Evolutionary conservation across 2,113 vertebrate species (phyloP).

Genomic region (Chaetura pelagica): DNA sequence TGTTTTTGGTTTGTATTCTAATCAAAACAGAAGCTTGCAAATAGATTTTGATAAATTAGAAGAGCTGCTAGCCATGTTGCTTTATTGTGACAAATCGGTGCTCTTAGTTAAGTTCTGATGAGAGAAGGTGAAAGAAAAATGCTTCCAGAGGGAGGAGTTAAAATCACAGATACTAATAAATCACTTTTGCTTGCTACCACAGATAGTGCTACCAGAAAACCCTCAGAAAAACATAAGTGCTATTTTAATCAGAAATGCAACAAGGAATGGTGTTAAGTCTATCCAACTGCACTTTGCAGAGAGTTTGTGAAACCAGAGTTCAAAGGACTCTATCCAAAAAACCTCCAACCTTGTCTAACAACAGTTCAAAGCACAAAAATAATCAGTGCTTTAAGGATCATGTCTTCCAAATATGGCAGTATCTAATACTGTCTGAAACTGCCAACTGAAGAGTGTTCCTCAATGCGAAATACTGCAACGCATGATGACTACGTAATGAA

Average conservation of each 20-base stretch:
- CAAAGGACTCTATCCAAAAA: background rate
- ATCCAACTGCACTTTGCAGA: background rate
- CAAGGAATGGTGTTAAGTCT: background rate
- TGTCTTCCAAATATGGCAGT: background rate
- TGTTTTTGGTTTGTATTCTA: background rate
- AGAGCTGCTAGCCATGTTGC: background rate
- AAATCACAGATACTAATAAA: background rate
- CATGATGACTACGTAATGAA: background rate
- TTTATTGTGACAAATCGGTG: background rate
- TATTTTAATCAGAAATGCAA: background rate
- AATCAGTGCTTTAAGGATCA: background rate
- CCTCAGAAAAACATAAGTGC: background rate
- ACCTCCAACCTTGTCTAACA: background rate
- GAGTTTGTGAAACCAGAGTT: slow-evolving; percentile 11
- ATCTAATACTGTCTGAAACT: background rate
- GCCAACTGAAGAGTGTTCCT: background rate
- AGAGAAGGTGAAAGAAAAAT: background rate
- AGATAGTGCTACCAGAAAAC: background rate
- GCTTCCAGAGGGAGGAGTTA: background rate
- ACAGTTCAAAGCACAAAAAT: background rate
- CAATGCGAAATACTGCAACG: background rate
- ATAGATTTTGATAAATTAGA: background rate
- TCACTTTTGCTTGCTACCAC: background rate
- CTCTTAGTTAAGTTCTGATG: background rate
- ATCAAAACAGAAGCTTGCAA: background rate